Conservation (phyloP, 2,888 invertebrate genomes). For the Muschampia plurimacula region DNA sequence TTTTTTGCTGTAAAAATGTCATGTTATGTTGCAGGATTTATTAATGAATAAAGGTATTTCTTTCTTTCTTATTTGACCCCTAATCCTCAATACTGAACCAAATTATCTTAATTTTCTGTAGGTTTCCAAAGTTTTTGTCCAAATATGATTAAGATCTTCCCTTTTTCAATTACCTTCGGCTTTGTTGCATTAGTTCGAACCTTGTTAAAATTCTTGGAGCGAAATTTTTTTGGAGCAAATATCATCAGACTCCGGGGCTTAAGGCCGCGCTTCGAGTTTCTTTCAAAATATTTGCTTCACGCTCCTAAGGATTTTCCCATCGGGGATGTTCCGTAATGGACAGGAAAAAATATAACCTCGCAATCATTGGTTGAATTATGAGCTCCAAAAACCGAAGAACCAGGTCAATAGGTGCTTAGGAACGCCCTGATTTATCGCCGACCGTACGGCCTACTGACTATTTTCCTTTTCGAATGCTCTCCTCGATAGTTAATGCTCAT, state of each 20-base stretch:
- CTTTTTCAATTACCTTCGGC: constrained; percentile 42
- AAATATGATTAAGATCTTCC: constrained; percentile 15
- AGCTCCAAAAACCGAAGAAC: constrained; percentile 55
- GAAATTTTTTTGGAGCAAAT: constrained; percentile 48
- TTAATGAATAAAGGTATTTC: no score
- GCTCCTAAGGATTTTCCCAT: constrained; percentile 42
- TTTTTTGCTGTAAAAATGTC: no score
- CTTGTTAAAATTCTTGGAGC: constrained; percentile 48
- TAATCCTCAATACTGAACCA: no score
- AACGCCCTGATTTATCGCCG: constrained; percentile 55
- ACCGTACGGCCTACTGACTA: constrained; percentile 43
- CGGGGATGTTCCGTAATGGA: constrained; percentile 42
- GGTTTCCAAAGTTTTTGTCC: constrained; percentile 3
- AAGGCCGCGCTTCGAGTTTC: constrained; percentile 30
- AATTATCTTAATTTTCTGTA: not conserved
- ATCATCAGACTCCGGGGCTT: constrained; percentile 46
- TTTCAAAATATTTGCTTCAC: constrained; percentile 37
- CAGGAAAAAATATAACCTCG: constrained; percentile 48
- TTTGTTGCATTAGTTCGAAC: constrained; percentile 37
- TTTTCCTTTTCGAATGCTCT: constrained; percentile 33
- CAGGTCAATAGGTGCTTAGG: constrained; percentile 60
- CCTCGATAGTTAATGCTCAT: constrained; percentile 40
- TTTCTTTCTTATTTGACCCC: no score
- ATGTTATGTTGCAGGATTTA: no score
- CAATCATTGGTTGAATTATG: constrained; percentile 59